Evolutionary conservation across 2,888 invertebrate species (phyloP).

Genomic region (Scelioninae gen. 1): DNA sequence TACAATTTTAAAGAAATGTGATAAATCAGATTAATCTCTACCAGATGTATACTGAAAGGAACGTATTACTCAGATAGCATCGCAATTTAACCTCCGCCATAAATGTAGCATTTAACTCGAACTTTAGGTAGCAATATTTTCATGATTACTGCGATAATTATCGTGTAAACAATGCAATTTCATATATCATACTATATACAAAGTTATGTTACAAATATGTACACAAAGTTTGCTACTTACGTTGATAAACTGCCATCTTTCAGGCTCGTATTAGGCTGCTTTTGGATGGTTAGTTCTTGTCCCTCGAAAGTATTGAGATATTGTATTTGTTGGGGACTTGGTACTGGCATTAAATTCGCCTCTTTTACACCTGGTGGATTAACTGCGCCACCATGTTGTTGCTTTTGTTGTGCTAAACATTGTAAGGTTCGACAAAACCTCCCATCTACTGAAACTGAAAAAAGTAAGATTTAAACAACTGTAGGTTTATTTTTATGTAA

Average conservation of each 20-base stretch:
- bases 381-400: conserved; percentile 83
- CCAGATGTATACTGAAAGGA: conserved; percentile 13
- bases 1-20: not conserved
- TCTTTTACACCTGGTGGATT: conserved; percentile 87
- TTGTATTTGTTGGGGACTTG: conserved; percentile 97
- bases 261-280: conserved; percentile 95
- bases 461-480: not conserved
- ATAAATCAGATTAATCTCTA: not conserved
- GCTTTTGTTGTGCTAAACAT: conserved; percentile 87
- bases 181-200: no score
- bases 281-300: conserved; percentile 97
- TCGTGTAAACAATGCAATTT: no score
- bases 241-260: conserved; percentile 90
- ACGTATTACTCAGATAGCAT: conserved; percentile 16
- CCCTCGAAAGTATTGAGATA: conserved; percentile 98
- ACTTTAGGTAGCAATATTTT: not conserved
- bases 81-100: conserved; percentile 1
- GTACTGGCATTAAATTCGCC: conserved; percentile 97
- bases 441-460: conserved; percentile 85
- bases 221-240: conserved; percentile 88
- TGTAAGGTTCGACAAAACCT: conserved; percentile 88
- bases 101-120: conserved; percentile 24
- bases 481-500: not conserved
- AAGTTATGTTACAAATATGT: no score
- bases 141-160: no score